phyloP scores from a whole-genome alignment of 2,797 vertebrate genomes.

The Girardinus metallicus region DNA sequence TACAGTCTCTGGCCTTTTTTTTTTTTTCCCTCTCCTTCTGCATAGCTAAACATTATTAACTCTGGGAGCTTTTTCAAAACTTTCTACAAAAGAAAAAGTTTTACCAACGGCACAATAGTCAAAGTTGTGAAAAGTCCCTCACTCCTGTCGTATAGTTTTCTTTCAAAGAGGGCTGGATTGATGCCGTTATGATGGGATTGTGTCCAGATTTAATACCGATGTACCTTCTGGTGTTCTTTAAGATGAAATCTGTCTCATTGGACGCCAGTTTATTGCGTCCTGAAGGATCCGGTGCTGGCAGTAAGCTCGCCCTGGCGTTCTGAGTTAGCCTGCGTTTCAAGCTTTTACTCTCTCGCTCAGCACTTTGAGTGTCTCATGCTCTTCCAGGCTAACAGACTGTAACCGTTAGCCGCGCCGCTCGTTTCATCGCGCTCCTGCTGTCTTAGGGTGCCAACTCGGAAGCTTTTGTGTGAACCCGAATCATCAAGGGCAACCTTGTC shows the following conservation, averaged over 20 bases:
- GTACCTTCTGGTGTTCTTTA: slow-evolving; percentile 34
- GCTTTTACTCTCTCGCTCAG: not conserved
- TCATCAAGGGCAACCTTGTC: slow-evolving; percentile 49
- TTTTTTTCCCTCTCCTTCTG: not conserved
- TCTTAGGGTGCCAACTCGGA: slow-evolving; percentile 29
- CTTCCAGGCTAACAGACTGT: slow-evolving; percentile 57
- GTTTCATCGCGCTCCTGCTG: slow-evolving; percentile 28
- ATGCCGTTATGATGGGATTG: slow-evolving; percentile 33
- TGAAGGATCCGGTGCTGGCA: slow-evolving; percentile 36
- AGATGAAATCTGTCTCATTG: slow-evolving; percentile 49
- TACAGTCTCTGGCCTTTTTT: slow-evolving; percentile 10
- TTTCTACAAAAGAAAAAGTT: slow-evolving; percentile 14
- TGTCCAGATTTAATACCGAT: slow-evolving; percentile 36
- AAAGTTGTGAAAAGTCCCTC: slow-evolving; percentile 1
- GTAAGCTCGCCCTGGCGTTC: slow-evolving; percentile 25
- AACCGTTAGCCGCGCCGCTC: not conserved
- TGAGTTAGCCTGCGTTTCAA: slow-evolving; percentile 28
- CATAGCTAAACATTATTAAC: slow-evolving; percentile 7
- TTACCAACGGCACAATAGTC: not conserved
- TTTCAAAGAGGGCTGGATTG: slow-evolving; percentile 22
- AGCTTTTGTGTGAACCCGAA: slow-evolving; percentile 27
- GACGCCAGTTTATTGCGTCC: slow-evolving; percentile 46
- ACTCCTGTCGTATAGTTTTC: slow-evolving; percentile 6
- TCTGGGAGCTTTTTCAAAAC: slow-evolving; percentile 13
- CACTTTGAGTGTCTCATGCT: slow-evolving; percentile 32